Base-by-base conservation (phyloP, 1,140 invertebrate genomes). In the Physella acuta region DNA sequence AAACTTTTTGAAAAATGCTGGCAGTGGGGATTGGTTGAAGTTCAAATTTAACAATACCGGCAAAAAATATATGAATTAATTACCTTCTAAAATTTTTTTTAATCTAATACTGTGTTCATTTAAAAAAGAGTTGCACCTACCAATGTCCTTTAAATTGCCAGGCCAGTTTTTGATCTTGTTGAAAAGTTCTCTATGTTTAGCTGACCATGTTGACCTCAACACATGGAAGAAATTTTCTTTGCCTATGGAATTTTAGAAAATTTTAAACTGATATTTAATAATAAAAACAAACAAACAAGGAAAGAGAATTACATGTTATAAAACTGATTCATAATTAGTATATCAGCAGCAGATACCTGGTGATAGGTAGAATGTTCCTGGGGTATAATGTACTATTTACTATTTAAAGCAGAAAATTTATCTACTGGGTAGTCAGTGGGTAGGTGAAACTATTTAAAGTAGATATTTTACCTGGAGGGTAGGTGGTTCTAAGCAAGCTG, bases 141-240 rank as follows among this genome's bases (percentile, higher is more conserved):
- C 52, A 11, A 60, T 34, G 28, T 60, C 33, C 37, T 34, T 60
- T 17, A 60, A 28, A 36, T 36, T 36, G 14, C 58, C 58, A 34
- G 58, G 58, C 33, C 33, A 60, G 30, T 8, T 8, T 34, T 60
- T 30, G 8, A 60, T 28, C 30, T 34, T 33, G 31, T 60, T 2
- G 24, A 60, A 60, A n/a, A 60, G 34, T 33, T 60, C 5, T 17
- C 33, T 28, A 36, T 60, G 34, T 24, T 60, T 60, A 24, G 30
- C 30, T 34, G 31, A 28, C 58, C 58, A 60, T 3, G 58, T 16
- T 17, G 14, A 8, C 3, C 58, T 28, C 14, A 60, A 33, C 31
- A 34, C 4, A 8, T 34, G 5, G n/a, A 60, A 60, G 24, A 36
- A 60, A 2, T 33, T n/a, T n/a, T 60, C 3, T 37, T 60, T 60